These are phyloP conservation scores for Plestiodon gilberti DNA, from an alignment of 2,113 vertebrate genomes.

Conservation along the genomic window DNA sequence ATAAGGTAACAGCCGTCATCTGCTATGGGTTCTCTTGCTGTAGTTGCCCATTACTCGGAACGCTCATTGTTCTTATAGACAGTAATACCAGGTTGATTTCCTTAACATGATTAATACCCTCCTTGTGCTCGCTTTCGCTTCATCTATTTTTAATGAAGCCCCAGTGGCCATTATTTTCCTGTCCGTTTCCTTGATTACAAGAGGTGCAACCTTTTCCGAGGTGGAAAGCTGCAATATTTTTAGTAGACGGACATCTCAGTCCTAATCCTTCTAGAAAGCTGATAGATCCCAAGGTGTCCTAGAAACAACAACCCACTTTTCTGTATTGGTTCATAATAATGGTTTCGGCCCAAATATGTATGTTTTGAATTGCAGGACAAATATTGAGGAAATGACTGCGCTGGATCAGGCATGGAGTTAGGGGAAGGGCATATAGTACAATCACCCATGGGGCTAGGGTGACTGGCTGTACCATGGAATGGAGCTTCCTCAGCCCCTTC, in stretches of 20 bases:
- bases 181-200: constrained; percentile 19
- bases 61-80: constrained; percentile 34
- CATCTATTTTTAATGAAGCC: constrained; percentile 62
- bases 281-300: background rate
- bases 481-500: background rate
- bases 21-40: background rate
- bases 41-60: constrained; percentile 22
- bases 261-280: background rate
- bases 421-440: background rate
- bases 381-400: background rate
- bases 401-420: too few species aligned
- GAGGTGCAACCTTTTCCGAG: constrained; percentile 38
- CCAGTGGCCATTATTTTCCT: constrained; percentile 3
- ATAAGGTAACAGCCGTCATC: constrained; percentile 16
- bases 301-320: background rate
- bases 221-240: background rate
- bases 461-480: background rate
- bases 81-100: constrained; percentile 44
- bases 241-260: background rate
- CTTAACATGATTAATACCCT: constrained; percentile 59
- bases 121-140: constrained; percentile 43
- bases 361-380: background rate
- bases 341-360: background rate
- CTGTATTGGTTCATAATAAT: background rate
- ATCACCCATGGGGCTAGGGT: background rate